phyloP scores from a whole-genome alignment of 2,113 vertebrate genomes.

The Tupaia chinensis region DNA sequence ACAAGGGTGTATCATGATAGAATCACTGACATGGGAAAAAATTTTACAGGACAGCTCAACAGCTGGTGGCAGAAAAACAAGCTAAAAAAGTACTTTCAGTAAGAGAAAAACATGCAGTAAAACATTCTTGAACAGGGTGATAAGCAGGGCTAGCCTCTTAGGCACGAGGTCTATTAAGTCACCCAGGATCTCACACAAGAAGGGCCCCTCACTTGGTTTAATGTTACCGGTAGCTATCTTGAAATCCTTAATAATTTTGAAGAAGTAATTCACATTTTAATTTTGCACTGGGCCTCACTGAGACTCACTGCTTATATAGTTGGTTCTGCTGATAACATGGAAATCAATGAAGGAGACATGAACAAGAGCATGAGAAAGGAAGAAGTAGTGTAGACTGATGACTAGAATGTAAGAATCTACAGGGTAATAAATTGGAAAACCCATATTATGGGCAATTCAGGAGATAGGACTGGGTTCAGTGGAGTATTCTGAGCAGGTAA shows the following conservation, averaged over 20 bases:
- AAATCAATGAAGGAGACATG: not conserved
- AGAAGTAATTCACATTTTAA: not conserved
- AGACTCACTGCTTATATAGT: not conserved
- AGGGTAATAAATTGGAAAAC: not conserved
- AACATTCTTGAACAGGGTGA: not conserved
- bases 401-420: not conserved
- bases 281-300: not conserved
- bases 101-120: not conserved
- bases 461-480: not conserved
- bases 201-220: not conserved
- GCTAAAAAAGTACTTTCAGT: not conserved
- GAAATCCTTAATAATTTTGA: not conserved
- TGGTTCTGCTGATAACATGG: not conserved
- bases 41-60: not conserved
- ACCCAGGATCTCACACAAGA: not conserved
- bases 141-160: not conserved
- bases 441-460: not conserved
- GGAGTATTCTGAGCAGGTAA: not conserved
- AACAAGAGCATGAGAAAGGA: not conserved
- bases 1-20: not conserved
- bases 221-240: not conserved
- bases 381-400: not conserved
- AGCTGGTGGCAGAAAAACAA: not conserved
- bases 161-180: not conserved
- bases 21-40: not conserved